Evolutionary conservation across 2,888 invertebrate genomes (phyloP).

Genomic region (Oxyteleia sp.): DNA sequence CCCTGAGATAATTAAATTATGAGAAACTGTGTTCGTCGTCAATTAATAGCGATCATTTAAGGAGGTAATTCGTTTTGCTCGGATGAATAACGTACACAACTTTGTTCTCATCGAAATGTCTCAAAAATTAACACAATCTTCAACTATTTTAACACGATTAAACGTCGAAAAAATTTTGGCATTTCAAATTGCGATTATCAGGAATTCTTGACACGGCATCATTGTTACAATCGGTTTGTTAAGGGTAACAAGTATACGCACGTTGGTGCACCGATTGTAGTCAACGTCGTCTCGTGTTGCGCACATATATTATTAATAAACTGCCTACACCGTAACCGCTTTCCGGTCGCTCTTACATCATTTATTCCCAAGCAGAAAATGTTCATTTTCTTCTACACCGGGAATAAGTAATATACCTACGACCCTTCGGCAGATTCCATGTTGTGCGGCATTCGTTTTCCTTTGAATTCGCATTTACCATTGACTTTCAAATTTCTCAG

Average conservation of each 20-base stretch:
- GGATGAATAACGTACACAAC: too few relatives aligned
- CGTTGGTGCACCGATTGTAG: conserved; percentile 83
- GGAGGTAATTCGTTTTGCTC: too few relatives aligned
- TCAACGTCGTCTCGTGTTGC: conserved; percentile 82
- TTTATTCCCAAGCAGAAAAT: conserved; percentile 44
- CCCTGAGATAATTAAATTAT: too few relatives aligned
- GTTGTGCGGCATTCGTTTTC: not conserved
- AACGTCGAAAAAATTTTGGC: too few relatives aligned
- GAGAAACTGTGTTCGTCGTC: too few relatives aligned
- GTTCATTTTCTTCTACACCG: conserved; percentile 36
- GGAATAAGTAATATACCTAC: conserved; percentile 37
- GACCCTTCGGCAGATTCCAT: conserved; percentile 7
- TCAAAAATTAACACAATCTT: too few relatives aligned
- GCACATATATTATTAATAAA: conserved; percentile 86
- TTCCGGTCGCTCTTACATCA: conserved; percentile 58
- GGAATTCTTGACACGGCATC: not conserved
- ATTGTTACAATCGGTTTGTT: conserved; percentile 43
- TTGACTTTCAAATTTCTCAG: conserved; percentile 41
- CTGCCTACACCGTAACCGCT: conserved; percentile 58
- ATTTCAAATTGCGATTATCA: too few relatives aligned
- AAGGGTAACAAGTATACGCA: conserved; percentile 15
- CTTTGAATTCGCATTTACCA: conserved; percentile 20
- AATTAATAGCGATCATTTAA: too few relatives aligned
- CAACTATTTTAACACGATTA: too few relatives aligned
- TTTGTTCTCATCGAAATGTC: too few relatives aligned